These are phyloP conservation scores for Maniola jurtina DNA, from an alignment of 1,140 invertebrate species.

Conservation along the genomic window DNA sequence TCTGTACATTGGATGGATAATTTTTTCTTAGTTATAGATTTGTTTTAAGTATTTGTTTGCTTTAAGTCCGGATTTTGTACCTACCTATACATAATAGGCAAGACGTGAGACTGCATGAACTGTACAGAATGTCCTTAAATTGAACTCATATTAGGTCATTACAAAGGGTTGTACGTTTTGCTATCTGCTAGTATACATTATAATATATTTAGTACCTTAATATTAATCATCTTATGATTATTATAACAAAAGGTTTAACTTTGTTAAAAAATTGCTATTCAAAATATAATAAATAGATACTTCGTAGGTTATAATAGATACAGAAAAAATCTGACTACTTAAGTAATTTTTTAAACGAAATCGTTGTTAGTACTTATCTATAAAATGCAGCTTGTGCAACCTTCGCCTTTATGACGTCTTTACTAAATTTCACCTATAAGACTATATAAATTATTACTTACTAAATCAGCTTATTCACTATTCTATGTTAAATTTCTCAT, in stretches of 20 bases:
- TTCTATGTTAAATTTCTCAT: not conserved
- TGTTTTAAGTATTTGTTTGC: too few species aligned
- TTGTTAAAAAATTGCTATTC: slow-evolving; percentile 1
- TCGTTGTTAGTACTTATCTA: slow-evolving; percentile 14
- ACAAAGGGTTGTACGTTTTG: not conserved
- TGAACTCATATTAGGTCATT: not conserved
- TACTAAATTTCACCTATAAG: slow-evolving; percentile 27
- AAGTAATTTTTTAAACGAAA: not conserved
- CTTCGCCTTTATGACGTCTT: slow-evolving; percentile 32
- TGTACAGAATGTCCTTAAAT: too few species aligned
- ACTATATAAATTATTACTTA: slow-evolving; percentile 22
- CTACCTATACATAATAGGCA: not conserved
- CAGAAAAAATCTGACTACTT: slow-evolving; percentile 4
- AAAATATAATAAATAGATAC: slow-evolving; percentile 2
- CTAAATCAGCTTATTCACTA: not conserved
- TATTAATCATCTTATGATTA: slow-evolving; percentile 22
- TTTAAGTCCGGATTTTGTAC: too few species aligned
- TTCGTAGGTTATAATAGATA: slow-evolving; percentile 3
- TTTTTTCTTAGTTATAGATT: too few species aligned
- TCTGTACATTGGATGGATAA: too few species aligned
- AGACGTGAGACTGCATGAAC: not conserved
- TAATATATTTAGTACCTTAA: slow-evolving; percentile 1
- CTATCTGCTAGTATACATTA: slow-evolving; percentile 9
- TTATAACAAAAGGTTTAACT: slow-evolving; percentile 8
- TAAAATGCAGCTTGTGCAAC: slow-evolving; percentile 30